These are phyloP conservation scores for Elysia crispata DNA, from an alignment of 2,888 invertebrate genomes.

Conservation along the genomic window DNA sequence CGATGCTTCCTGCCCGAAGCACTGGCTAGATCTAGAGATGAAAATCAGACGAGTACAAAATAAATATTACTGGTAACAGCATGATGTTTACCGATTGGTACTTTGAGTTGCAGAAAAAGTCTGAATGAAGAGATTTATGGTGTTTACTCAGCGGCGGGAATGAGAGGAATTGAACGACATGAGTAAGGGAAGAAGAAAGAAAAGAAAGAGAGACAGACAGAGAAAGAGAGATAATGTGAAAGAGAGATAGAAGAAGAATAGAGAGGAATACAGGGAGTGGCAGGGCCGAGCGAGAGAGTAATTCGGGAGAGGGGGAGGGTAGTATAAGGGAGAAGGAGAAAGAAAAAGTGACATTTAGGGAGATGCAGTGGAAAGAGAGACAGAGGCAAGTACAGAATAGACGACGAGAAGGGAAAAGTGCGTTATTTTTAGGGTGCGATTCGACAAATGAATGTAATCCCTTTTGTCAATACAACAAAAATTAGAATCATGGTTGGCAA, in stretches of 20 bases:
- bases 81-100: too few species aligned
- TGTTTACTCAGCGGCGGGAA: neutral
- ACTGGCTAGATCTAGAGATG: neutral
- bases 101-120: too few species aligned
- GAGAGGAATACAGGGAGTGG: neutral
- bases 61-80: neutral
- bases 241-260: neutral
- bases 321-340: neutral
- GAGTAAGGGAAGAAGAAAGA: neutral
- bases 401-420: too few species aligned
- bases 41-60: neutral
- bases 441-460: too few species aligned
- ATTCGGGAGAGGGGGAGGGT: neutral
- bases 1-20: too few species aligned
- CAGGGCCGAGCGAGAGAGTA: neutral
- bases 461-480: too few species aligned
- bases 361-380: neutral
- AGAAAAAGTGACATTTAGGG: neutral
- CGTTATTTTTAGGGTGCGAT: too few species aligned
- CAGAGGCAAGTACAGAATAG: neutral
- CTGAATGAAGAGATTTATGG: too few species aligned
- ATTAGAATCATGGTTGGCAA: too few species aligned
- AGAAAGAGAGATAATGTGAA: neutral
- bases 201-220: neutral
- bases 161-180: neutral